Evolutionary conservation across 2,113 vertebrate species (phyloP), one percentile per base, ranked within the genome.

Genomic region (Micronycteris hirsuta): DNA sequence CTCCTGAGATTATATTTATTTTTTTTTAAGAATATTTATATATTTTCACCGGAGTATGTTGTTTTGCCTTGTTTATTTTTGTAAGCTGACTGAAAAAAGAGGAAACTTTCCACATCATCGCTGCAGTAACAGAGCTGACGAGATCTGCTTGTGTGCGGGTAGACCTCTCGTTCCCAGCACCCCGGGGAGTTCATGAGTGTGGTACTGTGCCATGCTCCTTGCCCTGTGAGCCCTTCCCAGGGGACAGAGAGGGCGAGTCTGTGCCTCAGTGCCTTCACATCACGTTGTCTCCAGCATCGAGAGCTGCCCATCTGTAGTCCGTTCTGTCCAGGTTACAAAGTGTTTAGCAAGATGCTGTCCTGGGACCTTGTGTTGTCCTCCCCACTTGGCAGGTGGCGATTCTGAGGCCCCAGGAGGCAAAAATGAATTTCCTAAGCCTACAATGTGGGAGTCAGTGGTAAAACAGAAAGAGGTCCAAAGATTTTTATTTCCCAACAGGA

Each of bases 391-490:
- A 70, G 78, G 82, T 89, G 61, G 52, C 10, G 33, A 56, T 93
- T 76, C 87, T 65, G 83, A 94, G 36, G 4, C 61, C 87, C 81
- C 43, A n/a, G 43, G 74, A 77, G 36, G 22, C 84, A 92, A 86
- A 87, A 81, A 33, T 41, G 78, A 83, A 70, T 83, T 91, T 95
- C 74, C 63, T 65, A 76, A 96, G 54, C 7, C 70, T 61, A n/a
- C 33, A 71, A 22, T 24, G 13, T 71, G 36, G 80, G 63, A 89
- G 56, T 26, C 71, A 56, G 22, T 52, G 47, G 80, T 63, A 56
- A 93, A 85, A 87, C 17, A 89, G 56, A 88, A 96, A 89, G 76
- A 73, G 41, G 17, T 41, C 67, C 47, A 77, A 93, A 96, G 58
- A 33, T 45, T 68, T 91, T 82, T 91, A 63, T 82, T 96, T 84